These are phyloP conservation scores for Dipodomys spectabilis DNA, from an alignment of 2,113 vertebrate species.

Conservation along the genomic window DNA sequence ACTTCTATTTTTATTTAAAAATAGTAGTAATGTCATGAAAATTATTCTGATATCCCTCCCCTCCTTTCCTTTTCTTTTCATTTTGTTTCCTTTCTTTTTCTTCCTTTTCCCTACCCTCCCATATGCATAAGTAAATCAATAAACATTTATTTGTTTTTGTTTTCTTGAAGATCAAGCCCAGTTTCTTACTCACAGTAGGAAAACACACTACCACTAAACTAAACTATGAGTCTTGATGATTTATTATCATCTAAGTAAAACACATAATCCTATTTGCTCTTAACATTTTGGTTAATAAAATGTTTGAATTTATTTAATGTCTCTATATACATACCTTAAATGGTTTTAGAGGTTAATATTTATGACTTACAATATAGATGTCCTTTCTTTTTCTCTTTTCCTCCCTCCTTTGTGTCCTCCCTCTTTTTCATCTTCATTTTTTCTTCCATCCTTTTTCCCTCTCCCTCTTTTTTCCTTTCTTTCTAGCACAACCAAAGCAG, in stretches of 20 bases:
- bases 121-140: no score
- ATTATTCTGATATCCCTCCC: neutral
- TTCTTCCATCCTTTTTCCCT: neutral
- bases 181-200: neutral
- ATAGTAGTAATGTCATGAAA: neutral
- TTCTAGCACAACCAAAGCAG: neutral
- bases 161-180: neutral
- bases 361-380: neutral
- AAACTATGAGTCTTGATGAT: neutral
- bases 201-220: neutral
- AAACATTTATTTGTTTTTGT: no score
- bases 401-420: no score
- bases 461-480: neutral
- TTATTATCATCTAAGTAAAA: neutral
- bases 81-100: no score
- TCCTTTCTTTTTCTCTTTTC: neutral
- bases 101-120: no score
- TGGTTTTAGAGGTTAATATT: neutral
- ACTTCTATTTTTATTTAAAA: conserved; percentile 27
- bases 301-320: neutral
- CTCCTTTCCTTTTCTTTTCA: neutral
- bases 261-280: neutral
- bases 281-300: neutral
- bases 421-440: neutral
- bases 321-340: neutral